Evolutionary conservation across 2,797 vertebrate genomes (phyloP).

Genomic region (Oreonectes daqikongensis): DNA sequence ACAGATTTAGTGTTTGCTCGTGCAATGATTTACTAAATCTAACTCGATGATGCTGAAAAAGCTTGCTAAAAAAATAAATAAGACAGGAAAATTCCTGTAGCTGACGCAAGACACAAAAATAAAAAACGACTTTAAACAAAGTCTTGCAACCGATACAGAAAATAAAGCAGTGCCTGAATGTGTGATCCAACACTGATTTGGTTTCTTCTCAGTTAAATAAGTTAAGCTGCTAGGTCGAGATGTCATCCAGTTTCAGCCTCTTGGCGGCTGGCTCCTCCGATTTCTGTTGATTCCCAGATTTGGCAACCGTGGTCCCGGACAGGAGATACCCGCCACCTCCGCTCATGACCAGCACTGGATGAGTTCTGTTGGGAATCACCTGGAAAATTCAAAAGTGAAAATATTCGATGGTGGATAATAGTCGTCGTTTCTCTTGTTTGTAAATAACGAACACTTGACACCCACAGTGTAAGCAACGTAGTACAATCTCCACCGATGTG

Average conservation of each 20-base stretch:
- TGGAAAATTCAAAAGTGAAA: too few species aligned
- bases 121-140: conserved; percentile 27
- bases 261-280: conserved; percentile 83
- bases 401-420: too few species aligned
- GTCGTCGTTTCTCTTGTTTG: too few species aligned
- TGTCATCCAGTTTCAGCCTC: conserved; percentile 82
- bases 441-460: too few species aligned
- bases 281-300: conserved; percentile 61
- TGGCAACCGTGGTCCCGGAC: conserved; percentile 86
- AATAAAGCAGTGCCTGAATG: conserved; percentile 23
- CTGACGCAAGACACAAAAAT: conserved; percentile 26
- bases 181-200: conserved; percentile 10
- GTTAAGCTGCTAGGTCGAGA: conserved; percentile 35
- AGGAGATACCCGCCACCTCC: conserved; percentile 93
- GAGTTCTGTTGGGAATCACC: conserved; percentile 95
- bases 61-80: conserved; percentile 23
- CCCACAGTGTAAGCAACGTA: too few species aligned
- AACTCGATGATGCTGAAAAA: background rate
- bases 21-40: background rate
- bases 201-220: conserved; percentile 45
- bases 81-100: conserved; percentile 19
- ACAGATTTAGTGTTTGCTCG: background rate
- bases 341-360: conserved; percentile 92
- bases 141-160: conserved; percentile 11
- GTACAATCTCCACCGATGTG: conserved; percentile 5